phyloP scores from a whole-genome alignment of 2,888 invertebrate genomes.

The Sthenelais limicola region DNA sequence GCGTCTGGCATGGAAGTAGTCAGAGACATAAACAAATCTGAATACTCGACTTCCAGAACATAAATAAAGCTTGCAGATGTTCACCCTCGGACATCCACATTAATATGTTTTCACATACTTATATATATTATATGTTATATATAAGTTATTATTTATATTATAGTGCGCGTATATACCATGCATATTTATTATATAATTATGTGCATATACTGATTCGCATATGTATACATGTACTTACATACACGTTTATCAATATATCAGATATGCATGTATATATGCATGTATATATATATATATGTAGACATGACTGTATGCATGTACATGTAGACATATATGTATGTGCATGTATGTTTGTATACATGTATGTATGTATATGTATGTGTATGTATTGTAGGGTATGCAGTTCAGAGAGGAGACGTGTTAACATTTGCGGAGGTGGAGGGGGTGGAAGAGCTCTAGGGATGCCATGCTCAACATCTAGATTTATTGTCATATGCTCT shows the following conservation, averaged over 20 bases:
- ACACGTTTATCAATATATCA: background rate
- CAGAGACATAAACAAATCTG: too few relatives aligned
- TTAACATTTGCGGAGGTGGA: too few relatives aligned
- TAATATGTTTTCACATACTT: too few relatives aligned
- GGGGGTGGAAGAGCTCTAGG: too few relatives aligned
- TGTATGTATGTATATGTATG: slow-evolving; percentile 10
- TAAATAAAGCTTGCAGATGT: too few relatives aligned
- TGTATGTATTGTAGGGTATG: background rate
- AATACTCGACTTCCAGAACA: too few relatives aligned
- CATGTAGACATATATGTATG: background rate
- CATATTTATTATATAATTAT: slow-evolving; percentile 10
- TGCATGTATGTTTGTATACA: background rate
- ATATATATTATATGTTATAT: background rate
- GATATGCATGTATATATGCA: background rate
- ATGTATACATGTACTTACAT: background rate
- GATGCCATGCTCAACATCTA: too few relatives aligned
- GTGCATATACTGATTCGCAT: background rate
- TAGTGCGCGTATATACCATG: background rate
- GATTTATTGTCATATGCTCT: too few relatives aligned
- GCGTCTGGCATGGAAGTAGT: too few relatives aligned
- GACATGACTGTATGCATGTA: background rate
- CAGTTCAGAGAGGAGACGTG: too few relatives aligned
- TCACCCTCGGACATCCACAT: too few relatives aligned
- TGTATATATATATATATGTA: slow-evolving; percentile 10
- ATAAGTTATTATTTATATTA: background rate